Conservation (phyloP, 2,888 invertebrate species). For the Schrankia costaestrigalis region DNA sequence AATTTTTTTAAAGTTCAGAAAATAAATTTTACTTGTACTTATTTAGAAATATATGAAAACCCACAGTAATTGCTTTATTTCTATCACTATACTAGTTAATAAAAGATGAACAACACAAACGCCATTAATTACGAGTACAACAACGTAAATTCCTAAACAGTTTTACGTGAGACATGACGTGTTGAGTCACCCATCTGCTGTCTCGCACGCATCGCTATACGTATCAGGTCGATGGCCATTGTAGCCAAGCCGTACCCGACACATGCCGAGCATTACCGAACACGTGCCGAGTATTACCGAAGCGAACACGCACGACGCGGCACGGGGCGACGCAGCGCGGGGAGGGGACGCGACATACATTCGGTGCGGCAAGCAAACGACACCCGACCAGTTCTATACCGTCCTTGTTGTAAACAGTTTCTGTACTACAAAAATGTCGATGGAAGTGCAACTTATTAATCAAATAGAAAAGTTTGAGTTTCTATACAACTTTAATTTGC, state of each 20-base stretch:
- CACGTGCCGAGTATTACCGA: too few relatives aligned
- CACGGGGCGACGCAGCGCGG: conserved; percentile 25
- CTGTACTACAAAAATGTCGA: conserved; percentile 26
- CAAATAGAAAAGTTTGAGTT: conserved; percentile 40
- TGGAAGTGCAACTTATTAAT: conserved; percentile 38
- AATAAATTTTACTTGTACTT: too few relatives aligned
- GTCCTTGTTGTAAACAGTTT: conserved; percentile 6
- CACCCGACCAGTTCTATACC: conserved; percentile 1
- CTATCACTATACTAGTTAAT: too few relatives aligned
- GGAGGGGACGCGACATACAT: conserved; percentile 32
- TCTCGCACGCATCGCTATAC: conserved; percentile 3
- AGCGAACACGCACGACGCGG: conserved; percentile 12
- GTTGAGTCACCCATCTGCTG: background rate
- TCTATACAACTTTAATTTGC: conserved; percentile 38
- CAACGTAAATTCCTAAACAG: background rate
- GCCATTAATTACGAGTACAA: too few relatives aligned
- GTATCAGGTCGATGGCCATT: conserved; percentile 26
- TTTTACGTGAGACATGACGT: background rate
- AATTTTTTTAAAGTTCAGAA: too few relatives aligned
- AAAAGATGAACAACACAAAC: too few relatives aligned
- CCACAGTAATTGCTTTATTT: too few relatives aligned
- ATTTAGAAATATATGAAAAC: too few relatives aligned
- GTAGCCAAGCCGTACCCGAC: conserved; percentile 16
- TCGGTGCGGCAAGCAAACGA: conserved; percentile 32
- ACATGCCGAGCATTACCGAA: conserved; percentile 20